Percentiles rank a stretch among this genome's conserved stretches.
Evolutionary conservation across 1,140 invertebrate genomes (phyloP).

Genomic region (Pectinophora gossypiella): DNA sequence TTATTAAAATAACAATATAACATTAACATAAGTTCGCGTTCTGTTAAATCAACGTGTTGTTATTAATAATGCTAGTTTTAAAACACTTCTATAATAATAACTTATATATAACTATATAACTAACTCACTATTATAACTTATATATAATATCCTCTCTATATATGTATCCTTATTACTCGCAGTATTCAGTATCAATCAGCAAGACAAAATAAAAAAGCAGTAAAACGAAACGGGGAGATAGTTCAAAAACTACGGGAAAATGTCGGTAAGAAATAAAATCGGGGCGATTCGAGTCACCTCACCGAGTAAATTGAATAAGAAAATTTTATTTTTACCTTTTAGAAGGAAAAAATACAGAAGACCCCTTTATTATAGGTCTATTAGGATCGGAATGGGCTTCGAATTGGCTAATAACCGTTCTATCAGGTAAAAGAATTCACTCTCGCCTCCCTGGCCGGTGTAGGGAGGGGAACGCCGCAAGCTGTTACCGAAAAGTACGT

Average conservation of each 20-base stretch:
- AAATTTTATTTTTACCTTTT: constrained; percentile 67
- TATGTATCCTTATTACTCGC: too few relatives aligned
- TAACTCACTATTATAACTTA: too few relatives aligned
- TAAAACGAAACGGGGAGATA: background rate
- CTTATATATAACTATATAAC: too few relatives aligned
- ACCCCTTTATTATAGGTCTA: constrained; percentile 70
- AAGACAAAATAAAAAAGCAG: background rate
- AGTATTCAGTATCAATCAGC: too few relatives aligned
- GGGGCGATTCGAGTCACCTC: constrained; percentile 24
- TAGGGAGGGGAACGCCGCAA: background rate
- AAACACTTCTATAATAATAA: too few relatives aligned
- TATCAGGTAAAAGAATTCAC: constrained; percentile 74
- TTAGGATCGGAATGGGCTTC: constrained; percentile 68
- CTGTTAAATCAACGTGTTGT: too few relatives aligned
- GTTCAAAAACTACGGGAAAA: background rate
- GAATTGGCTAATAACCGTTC: constrained; percentile 73
- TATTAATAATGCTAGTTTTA: too few relatives aligned
- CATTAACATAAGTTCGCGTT: too few relatives aligned
- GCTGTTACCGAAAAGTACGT: background rate
- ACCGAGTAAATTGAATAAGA: constrained; percentile 64
- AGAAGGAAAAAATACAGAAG: constrained; percentile 53
- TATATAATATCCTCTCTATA: too few relatives aligned
- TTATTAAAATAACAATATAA: too few relatives aligned
- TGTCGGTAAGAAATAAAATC: constrained; percentile 22
- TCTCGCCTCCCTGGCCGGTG: constrained; percentile 28